Conservation (phyloP, 2,113 vertebrate species). For the Spilogale gracilis region DNA sequence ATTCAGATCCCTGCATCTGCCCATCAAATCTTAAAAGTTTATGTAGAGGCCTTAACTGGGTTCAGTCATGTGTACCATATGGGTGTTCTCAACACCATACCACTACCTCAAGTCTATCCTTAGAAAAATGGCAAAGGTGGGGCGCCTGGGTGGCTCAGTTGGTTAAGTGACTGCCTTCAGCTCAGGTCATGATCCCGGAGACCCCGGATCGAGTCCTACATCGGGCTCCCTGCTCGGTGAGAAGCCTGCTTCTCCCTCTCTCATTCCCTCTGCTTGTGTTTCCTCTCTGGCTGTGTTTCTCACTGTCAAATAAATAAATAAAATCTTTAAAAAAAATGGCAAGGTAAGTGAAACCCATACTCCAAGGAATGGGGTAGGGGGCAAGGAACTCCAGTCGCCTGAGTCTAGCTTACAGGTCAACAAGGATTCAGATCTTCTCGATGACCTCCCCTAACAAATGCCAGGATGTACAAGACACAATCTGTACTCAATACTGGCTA, state of each 20-base stretch:
- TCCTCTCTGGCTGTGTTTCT: too few relatives aligned
- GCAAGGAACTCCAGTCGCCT: background rate
- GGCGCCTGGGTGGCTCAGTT: too few relatives aligned
- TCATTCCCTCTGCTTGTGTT: too few relatives aligned
- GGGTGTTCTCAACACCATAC: background rate
- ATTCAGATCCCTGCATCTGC: background rate
- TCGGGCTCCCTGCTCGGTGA: too few relatives aligned
- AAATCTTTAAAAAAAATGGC: too few relatives aligned
- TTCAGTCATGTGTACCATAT: background rate
- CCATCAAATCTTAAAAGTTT: background rate
- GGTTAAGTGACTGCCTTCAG: too few relatives aligned
- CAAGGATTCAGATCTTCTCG: background rate
- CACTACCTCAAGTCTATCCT: background rate
- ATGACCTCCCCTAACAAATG: background rate
- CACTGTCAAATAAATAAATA: background rate
- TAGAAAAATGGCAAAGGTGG: background rate
- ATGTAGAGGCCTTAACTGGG: background rate
- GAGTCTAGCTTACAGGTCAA: background rate
- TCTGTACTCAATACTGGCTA: background rate
- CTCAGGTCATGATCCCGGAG: too few relatives aligned
- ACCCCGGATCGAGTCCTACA: too few relatives aligned
- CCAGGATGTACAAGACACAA: background rate
- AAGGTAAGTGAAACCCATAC: background rate
- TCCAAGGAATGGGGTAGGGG: background rate
- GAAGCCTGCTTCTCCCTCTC: too few relatives aligned